Conservation (phyloP, 2,797 vertebrate genomes). For the Pseudochirops corinnae region DNA sequence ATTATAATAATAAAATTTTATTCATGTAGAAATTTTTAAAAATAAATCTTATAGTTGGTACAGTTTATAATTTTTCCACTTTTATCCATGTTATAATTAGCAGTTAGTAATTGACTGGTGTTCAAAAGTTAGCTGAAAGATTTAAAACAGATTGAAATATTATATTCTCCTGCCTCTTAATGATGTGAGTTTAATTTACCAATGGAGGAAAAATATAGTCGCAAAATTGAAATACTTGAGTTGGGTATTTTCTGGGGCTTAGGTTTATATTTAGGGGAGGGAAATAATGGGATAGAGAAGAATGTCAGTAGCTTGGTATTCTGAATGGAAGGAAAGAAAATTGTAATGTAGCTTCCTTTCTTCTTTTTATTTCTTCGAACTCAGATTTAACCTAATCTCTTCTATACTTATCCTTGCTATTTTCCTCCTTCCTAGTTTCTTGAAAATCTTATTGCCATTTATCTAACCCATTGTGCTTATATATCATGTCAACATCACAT, state of each 20-base stretch:
- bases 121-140: not conserved
- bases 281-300: not conserved
- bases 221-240: not conserved
- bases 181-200: not conserved
- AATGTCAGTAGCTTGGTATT: not conserved
- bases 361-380: constrained; percentile 16
- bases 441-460: constrained; percentile 37
- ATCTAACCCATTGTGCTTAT: constrained; percentile 28
- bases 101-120: not conserved
- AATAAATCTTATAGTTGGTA: not conserved
- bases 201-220: not conserved
- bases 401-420: not conserved
- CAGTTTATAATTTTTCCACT: not conserved
- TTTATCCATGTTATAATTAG: not conserved
- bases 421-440: constrained; percentile 17
- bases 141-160: not conserved
- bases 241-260: not conserved
- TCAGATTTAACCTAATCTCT: not conserved
- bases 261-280: not conserved
- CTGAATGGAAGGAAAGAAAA: not conserved
- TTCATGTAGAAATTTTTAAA: not conserved
- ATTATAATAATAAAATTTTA: not conserved
- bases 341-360: not conserved
- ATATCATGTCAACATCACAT: not conserved
- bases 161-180: not conserved